A percentile compares a stretch with the other conserved stretches of the same genome.
phyloP scores from a whole-genome alignment of 2,888 invertebrate species.

The Habroteleia sp. region DNA sequence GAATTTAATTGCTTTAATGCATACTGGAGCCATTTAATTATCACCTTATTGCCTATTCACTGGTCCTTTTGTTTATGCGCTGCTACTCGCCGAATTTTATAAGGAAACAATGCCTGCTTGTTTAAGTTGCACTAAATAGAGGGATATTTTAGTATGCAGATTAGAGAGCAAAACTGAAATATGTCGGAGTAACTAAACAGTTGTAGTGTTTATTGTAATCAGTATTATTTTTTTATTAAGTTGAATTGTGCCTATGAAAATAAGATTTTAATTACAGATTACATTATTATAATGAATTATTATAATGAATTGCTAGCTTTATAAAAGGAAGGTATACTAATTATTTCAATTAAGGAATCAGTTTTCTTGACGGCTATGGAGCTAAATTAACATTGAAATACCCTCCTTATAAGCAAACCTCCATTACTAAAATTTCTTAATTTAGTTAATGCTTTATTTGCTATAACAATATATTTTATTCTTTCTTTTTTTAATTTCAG shows the following conservation, averaged over 20 bases:
- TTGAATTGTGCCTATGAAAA: no score
- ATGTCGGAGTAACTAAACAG: background rate
- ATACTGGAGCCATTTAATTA: slow-evolving; percentile 38
- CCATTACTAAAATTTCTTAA: no score
- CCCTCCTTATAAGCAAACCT: no score
- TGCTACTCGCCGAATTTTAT: slow-evolving; percentile 11
- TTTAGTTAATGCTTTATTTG: slow-evolving; percentile 3
- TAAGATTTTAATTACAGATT: no score
- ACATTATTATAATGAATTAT: no score
- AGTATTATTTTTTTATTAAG: no score
- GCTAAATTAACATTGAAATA: no score
- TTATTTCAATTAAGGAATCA: no score
- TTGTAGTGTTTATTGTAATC: no score
- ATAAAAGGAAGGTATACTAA: no score
- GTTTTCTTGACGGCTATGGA: no score
- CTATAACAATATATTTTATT: slow-evolving; percentile 9
- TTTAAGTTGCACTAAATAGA: slow-evolving; percentile 2
- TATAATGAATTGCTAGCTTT: no score
- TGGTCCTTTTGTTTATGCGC: slow-evolving; percentile 30
- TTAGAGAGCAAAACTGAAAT: slow-evolving; percentile 1
- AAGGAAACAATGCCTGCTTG: slow-evolving; percentile 9
- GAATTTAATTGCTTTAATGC: slow-evolving; percentile 46
- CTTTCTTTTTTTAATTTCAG: slow-evolving; percentile 31
- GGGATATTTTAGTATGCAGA: slow-evolving; percentile 1
- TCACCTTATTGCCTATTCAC: slow-evolving; percentile 29